Conservation (phyloP, 2,797 vertebrate genomes). For the Tapirus indicus region DNA sequence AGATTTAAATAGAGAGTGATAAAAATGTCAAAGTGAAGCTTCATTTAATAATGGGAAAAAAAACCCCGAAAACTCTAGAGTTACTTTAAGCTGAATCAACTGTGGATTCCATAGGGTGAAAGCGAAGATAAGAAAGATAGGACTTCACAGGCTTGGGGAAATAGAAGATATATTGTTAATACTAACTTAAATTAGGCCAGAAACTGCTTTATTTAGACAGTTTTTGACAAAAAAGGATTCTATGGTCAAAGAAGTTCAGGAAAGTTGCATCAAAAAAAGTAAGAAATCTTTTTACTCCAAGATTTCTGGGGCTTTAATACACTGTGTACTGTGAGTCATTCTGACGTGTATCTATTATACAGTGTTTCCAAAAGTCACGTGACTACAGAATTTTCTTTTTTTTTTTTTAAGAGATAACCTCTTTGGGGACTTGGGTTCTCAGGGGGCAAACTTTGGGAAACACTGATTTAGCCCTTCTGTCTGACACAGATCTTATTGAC, state of each 20-base stretch:
- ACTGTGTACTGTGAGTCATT: neutral
- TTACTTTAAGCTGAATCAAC: conserved; percentile 41
- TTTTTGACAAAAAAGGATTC: neutral
- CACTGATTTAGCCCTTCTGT: neutral
- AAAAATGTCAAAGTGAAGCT: conserved; percentile 40
- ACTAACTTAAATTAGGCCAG: neutral
- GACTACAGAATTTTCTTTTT: neutral
- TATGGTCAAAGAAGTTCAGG: neutral
- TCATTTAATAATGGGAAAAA: neutral
- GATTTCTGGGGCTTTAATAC: neutral
- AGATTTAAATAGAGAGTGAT: neutral
- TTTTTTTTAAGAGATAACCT: neutral
- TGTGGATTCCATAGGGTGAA: neutral
- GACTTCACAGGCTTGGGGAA: neutral
- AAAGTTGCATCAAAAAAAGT: neutral
- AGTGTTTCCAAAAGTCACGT: neutral
- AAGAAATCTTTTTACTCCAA: neutral
- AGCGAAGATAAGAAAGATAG: neutral
- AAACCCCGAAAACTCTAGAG: neutral
- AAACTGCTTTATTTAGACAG: neutral
- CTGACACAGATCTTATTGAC: neutral
- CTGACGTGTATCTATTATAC: neutral
- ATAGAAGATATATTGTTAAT: neutral
- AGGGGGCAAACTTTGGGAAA: neutral
- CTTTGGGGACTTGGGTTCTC: neutral